Conservation (phyloP, 2,888 invertebrate species). For the Chrysolina haemoptera region DNA sequence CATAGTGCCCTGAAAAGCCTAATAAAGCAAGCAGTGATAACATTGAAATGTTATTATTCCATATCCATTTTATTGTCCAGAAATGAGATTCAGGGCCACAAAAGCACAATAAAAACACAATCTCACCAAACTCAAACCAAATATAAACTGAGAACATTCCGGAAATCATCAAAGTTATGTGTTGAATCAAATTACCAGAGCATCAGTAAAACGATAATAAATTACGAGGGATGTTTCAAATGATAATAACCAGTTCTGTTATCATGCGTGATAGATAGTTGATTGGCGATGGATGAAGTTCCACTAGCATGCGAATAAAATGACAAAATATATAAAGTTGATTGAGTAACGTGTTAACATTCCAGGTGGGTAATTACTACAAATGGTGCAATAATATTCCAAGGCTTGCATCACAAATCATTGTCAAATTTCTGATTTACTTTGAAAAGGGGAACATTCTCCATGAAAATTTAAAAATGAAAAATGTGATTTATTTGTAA, state of each 20-base stretch:
- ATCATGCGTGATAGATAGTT: neutral
- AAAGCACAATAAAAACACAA: constrained; percentile 11
- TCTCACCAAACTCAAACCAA: neutral
- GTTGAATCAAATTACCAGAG: neutral
- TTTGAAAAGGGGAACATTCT: too few relatives aligned
- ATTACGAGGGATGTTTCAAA: constrained; percentile 9
- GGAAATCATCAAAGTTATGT: neutral
- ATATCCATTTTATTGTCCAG: neutral
- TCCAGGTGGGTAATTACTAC: too few relatives aligned
- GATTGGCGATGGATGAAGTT: too few relatives aligned
- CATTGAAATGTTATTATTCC: constrained; percentile 6
- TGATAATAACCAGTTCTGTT: neutral
- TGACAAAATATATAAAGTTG: too few relatives aligned
- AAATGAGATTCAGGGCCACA: constrained; percentile 2
- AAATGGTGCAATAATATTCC: too few relatives aligned
- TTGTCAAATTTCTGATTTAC: too few relatives aligned
- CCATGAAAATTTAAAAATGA: too few relatives aligned
- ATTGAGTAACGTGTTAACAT: too few relatives aligned
- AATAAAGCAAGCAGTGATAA: constrained; percentile 13
- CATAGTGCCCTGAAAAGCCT: neutral
- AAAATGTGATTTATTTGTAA: too few relatives aligned
- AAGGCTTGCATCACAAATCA: too few relatives aligned
- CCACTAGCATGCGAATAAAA: too few relatives aligned
- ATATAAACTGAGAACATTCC: neutral
- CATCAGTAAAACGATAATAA: constrained; percentile 5